A percentile compares a stretch with the other conserved stretches of the same genome.
Evolutionary conservation across 1,140 invertebrate genomes (phyloP).

Genomic region (Caerostris extrusa): DNA sequence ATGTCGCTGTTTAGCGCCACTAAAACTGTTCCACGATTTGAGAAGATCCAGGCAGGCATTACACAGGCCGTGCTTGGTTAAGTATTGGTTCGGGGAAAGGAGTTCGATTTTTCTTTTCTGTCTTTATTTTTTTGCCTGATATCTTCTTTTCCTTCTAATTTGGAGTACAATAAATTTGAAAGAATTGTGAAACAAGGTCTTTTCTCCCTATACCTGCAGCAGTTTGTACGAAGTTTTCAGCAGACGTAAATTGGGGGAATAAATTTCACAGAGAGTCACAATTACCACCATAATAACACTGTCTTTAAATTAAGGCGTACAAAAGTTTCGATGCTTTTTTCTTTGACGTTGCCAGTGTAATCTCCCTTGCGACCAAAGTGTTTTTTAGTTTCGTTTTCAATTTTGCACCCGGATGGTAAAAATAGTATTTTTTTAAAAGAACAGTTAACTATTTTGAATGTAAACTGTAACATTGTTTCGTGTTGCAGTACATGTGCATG

Average conservation of each 20-base stretch:
- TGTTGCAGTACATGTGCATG: not conserved
- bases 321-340: conserved; percentile 8
- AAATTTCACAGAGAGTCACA: not conserved
- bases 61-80: conserved; percentile 54
- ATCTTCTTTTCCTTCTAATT: conserved; percentile 35
- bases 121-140: not conserved
- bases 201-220: not conserved
- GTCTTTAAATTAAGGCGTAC: conserved; percentile 21
- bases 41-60: conserved; percentile 49
- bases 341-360: not conserved
- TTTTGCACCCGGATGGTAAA: not conserved
- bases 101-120: not conserved
- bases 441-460: not conserved
- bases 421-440: not conserved
- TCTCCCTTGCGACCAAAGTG: not conserved
- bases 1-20: conserved; percentile 72
- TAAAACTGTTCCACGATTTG: conserved; percentile 73
- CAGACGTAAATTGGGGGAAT: conserved; percentile 14
- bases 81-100: conserved; percentile 42
- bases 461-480: not conserved
- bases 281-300: conserved; percentile 16
- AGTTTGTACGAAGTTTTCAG: conserved; percentile 6
- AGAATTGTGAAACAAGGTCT: conserved; percentile 10
- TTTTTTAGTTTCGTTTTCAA: not conserved
- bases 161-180: conserved; percentile 26